Evolutionary conservation across 2,797 vertebrate species (phyloP).

Genomic region (Heterohyrax brucei): DNA sequence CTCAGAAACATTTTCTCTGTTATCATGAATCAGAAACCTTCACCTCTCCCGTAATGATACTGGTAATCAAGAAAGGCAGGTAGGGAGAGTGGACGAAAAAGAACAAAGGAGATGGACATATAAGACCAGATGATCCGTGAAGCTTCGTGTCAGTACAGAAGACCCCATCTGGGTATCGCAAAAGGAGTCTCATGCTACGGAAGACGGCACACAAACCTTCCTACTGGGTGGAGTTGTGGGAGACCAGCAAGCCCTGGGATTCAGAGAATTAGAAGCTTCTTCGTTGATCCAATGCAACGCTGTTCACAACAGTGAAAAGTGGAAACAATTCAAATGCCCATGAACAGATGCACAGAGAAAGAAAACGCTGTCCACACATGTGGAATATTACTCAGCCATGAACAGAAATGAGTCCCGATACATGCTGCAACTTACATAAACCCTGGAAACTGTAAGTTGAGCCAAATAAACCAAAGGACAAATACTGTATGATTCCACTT

Average conservation of each 20-base stretch:
- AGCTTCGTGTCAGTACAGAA: neutral
- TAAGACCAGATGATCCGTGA: neutral
- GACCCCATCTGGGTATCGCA: neutral
- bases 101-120: neutral
- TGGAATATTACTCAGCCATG: too few relatives aligned
- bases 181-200: neutral
- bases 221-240: neutral
- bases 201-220: neutral
- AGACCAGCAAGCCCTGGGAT: neutral
- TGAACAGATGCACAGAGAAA: too few relatives aligned
- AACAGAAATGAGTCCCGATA: too few relatives aligned
- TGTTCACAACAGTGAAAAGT: too few relatives aligned
- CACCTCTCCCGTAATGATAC: neutral
- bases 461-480: too few relatives aligned
- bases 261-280: neutral
- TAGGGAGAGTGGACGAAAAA: neutral
- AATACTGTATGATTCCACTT: too few relatives aligned
- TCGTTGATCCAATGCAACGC: too few relatives aligned
- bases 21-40: neutral
- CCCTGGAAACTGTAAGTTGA: too few relatives aligned
- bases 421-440: too few relatives aligned
- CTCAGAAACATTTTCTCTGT: neutral
- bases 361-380: too few relatives aligned
- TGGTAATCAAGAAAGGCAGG: neutral
- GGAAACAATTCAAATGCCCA: too few relatives aligned